Evolutionary conservation across 2,113 vertebrate genomes (phyloP).

Genomic region (Nibea albiflora): DNA sequence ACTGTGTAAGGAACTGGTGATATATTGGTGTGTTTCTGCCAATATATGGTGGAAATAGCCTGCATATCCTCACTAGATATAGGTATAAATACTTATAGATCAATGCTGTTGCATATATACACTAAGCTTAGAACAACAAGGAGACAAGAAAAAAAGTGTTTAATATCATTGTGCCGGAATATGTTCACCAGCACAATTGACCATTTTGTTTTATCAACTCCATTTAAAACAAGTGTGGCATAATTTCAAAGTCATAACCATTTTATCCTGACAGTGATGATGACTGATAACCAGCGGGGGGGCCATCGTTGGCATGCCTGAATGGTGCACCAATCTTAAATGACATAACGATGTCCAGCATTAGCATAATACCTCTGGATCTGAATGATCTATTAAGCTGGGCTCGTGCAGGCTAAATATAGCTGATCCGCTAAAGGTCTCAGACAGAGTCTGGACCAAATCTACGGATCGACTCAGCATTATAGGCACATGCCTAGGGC

Average conservation of each 20-base stretch:
- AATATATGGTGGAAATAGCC: not conserved
- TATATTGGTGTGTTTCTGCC: conserved; percentile 15
- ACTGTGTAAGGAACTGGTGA: conserved; percentile 19
- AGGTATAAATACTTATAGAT: not conserved
- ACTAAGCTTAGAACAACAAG: not conserved
- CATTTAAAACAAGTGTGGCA: conserved; percentile 11
- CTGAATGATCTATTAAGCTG: conserved; percentile 60
- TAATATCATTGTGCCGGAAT: not conserved
- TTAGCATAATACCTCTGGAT: conserved; percentile 63
- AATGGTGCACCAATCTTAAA: conserved; percentile 45
- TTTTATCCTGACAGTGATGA: conserved; percentile 22
- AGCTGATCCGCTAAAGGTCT: conserved; percentile 72
- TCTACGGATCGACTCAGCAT: too few relatives aligned
- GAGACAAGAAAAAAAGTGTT: too few relatives aligned
- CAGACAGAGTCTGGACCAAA: conserved; percentile 47
- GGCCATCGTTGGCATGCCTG: conserved; percentile 31
- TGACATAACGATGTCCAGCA: conserved; percentile 55
- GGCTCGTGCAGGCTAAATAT: conserved; percentile 67
- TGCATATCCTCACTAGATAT: not conserved
- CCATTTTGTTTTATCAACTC: conserved; percentile 19
- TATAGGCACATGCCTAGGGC: too few relatives aligned
- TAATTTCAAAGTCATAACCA: conserved; percentile 15
- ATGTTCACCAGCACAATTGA: not conserved
- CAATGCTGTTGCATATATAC: not conserved
- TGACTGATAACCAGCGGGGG: conserved; percentile 37